Evolutionary conservation across 2,888 invertebrate species (phyloP), one percentile per base, ranked within the genome.

Genomic region (Adelognathus sp.): DNA sequence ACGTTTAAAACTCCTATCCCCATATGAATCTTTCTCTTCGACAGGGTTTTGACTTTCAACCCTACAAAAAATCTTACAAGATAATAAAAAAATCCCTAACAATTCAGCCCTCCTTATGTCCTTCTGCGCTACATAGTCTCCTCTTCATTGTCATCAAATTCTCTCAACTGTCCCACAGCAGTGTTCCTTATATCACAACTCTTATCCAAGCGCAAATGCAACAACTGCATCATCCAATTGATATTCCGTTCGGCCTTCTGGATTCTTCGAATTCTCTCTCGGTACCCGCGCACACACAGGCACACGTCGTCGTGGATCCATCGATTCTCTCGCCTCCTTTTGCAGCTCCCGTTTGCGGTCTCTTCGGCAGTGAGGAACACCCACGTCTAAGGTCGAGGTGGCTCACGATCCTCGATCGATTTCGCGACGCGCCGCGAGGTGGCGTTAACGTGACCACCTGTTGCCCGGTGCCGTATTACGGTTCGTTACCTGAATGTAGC

Each of bases 361-460:
- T n/a, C n/a, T n/a, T 16, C 5, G 4, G 56, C n/a, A 27, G 16
- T 52, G 16, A 31, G 24, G 66, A 72, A 67, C 77, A 69, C 77
- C 77, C 77, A 77, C 72, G 72, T 52, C 36, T 74, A 67, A 71
- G 71, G 61, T 75, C 71, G 66, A 44, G 60, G 54, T 11, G 46
- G 66, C 63, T 71, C 71, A 29, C 79, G 79, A 79, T 79, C 79
- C 79, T 41, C 39, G 18, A 31, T 31, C n/a, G 75, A 67, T 71
- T 75, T 5, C 2, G n/a, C 29, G 39, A 56, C 64, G 54, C 31
- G 58, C 61, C 84, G 76, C 82, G 76, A 86, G 86, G 83, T 85
- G 86, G 86, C 86, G 82, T 56, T 41, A 61, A 66, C n/a, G 63
- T 80, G 66, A 54, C 80, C 83, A 86, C 86, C 86, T 86, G 85